phyloP scores from a whole-genome alignment of 2,888 invertebrate genomes.

The Trissolcus brochymenae region DNA sequence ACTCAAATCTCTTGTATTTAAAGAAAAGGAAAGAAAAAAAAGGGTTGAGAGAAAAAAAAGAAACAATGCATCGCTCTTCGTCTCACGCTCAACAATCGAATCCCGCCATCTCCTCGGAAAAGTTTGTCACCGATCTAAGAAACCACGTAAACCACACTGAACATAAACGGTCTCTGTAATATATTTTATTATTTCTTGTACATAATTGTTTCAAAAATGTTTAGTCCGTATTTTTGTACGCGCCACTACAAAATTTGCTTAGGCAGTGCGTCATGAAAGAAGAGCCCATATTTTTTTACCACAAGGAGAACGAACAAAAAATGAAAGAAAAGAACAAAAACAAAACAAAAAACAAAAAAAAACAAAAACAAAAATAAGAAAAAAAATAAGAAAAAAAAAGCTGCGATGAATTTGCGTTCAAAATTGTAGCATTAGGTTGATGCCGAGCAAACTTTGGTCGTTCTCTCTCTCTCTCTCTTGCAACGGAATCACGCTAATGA shows the following conservation, averaged over 20 bases:
- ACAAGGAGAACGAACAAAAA: no score
- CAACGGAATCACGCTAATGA: conserved; percentile 29
- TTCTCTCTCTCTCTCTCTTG: conserved; percentile 29
- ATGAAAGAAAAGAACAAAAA: no score
- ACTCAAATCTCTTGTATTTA: conserved; percentile 9
- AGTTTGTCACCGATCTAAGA: neutral
- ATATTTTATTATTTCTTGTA: no score
- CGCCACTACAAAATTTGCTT: no score
- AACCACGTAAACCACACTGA: no score
- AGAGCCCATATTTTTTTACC: no score
- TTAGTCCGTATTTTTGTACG: no score
- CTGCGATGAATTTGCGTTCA: neutral
- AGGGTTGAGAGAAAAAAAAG: no score
- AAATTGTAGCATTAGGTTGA: conserved; percentile 15
- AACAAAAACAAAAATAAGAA: neutral
- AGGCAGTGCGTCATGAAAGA: no score
- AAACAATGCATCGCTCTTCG: no score
- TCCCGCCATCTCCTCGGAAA: neutral
- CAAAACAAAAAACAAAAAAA: neutral
- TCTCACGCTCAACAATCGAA: neutral
- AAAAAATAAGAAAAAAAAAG: neutral
- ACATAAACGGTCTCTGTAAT: no score
- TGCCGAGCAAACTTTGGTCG: conserved; percentile 1
- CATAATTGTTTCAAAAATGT: no score
- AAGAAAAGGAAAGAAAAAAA: neutral